A percentile compares a stretch with the other conserved stretches of the same genome.
Conservation (phyloP, 1,140 invertebrate species). For the Drosophila lini region DNA sequence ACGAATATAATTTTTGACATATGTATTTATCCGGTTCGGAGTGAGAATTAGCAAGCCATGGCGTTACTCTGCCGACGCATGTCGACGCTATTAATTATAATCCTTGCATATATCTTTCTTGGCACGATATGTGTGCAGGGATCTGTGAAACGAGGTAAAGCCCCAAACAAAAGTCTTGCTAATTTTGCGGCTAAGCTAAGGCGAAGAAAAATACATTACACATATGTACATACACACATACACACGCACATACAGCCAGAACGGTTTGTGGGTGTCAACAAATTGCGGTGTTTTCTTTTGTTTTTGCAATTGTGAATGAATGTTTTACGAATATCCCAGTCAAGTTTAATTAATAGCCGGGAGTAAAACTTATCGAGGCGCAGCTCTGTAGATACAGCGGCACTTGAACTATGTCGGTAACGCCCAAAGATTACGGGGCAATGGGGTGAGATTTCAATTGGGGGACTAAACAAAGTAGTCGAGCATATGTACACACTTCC, state of each 20-base stretch:
- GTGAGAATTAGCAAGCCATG: slow-evolving; percentile 53
- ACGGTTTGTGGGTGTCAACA: slow-evolving; percentile 38
- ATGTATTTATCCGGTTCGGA: slow-evolving; percentile 48
- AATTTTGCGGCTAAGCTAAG: not conserved
- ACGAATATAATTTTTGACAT: slow-evolving; percentile 38
- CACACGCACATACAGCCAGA: slow-evolving; percentile 23
- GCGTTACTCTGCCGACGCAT: slow-evolving; percentile 45
- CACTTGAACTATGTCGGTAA: slow-evolving; percentile 35
- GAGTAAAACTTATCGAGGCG: not conserved
- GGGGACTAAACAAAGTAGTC: slow-evolving; percentile 46
- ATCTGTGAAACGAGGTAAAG: slow-evolving; percentile 36
- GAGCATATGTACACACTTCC: slow-evolving; percentile 41
- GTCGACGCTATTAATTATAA: slow-evolving; percentile 44
- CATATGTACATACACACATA: not conserved
- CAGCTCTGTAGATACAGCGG: not conserved
- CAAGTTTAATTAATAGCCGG: not conserved
- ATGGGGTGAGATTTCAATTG: slow-evolving; percentile 46
- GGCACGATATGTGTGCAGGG: slow-evolving; percentile 42
- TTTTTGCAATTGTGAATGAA: slow-evolving; percentile 30
- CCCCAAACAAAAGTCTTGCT: no score
- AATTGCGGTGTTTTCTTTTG: slow-evolving; percentile 25
- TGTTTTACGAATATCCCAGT: not conserved
- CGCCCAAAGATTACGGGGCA: slow-evolving; percentile 45
- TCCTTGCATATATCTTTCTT: slow-evolving; percentile 35
- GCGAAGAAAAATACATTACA: slow-evolving; percentile 12